phyloP scores from a whole-genome alignment of 2,888 invertebrate species.

The Drosophila nigritarsus region DNA sequence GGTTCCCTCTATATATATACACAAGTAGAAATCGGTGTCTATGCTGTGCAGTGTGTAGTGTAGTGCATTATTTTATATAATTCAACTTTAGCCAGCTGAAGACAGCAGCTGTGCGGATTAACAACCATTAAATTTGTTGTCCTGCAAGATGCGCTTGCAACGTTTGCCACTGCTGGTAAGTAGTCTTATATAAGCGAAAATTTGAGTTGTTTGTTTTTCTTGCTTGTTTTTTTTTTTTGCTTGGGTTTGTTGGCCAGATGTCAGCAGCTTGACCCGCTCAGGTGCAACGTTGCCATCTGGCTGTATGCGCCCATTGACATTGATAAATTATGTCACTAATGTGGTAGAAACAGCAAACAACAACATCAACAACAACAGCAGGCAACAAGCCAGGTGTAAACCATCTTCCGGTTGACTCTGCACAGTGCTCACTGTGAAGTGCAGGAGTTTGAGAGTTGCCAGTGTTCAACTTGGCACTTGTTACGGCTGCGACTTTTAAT shows the following conservation, averaged over 20 bases:
- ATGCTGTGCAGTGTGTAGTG: conserved; percentile 40
- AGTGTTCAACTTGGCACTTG: conserved; percentile 71
- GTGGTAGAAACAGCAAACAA: conserved; percentile 4
- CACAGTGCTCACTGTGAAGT: conserved; percentile 39
- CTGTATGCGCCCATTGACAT: conserved; percentile 55
- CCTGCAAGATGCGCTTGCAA: conserved; percentile 73
- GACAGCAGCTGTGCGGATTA: conserved; percentile 49
- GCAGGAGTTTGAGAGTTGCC: conserved; percentile 25
- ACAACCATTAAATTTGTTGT: conserved; percentile 19
- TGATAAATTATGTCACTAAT: conserved; percentile 75
- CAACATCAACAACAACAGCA: conserved; percentile 27
- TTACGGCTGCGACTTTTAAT: conserved; percentile 60
- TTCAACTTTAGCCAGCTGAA: background rate
- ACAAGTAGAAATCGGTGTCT: conserved; percentile 16
- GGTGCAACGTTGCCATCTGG: conserved; percentile 24
- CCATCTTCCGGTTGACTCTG: conserved; percentile 72
- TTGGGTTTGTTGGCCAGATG: conserved; percentile 15
- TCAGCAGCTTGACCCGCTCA: conserved; percentile 56
- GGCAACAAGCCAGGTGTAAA: conserved; percentile 66
- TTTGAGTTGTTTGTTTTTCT: background rate
- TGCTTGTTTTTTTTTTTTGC: conserved; percentile 5
- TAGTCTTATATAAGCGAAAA: conserved; percentile 24
- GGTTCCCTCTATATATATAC: background rate
- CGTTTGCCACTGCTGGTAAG: conserved; percentile 79
- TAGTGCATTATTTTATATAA: conserved; percentile 23